phyloP scores from a whole-genome alignment of 2,113 vertebrate species.

The Larimichthys crocea region DNA sequence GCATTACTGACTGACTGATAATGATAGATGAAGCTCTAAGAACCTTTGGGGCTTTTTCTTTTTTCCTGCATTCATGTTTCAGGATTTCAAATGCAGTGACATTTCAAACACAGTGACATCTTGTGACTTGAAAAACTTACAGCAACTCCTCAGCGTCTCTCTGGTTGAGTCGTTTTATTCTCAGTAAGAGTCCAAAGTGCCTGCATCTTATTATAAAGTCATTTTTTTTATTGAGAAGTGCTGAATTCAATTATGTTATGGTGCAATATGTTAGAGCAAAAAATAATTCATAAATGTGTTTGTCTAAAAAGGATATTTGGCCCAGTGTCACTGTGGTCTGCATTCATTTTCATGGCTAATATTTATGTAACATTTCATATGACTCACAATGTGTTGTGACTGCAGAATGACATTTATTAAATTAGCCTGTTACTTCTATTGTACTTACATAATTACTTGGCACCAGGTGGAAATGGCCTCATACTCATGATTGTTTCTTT shows the following conservation, averaged over 20 bases:
- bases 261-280: not conserved
- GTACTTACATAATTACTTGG: not conserved
- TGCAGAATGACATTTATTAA: not conserved
- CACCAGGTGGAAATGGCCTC: not conserved
- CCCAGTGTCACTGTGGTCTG: not conserved
- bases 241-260: not conserved
- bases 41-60: not conserved
- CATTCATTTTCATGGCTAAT: not conserved
- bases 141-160: too few species aligned
- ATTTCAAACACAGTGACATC: not conserved
- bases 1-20: not conserved
- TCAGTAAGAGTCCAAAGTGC: not conserved
- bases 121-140: not conserved
- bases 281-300: not conserved
- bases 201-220: too few species aligned
- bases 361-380: not conserved
- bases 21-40: not conserved
- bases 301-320: not conserved
- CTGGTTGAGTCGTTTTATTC: not conserved
- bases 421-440: not conserved
- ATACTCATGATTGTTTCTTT: not conserved
- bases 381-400: not conserved
- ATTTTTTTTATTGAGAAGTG: not conserved
- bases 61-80: not conserved
- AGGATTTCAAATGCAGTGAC: not conserved